phyloP scores from a whole-genome alignment of 2,888 invertebrate species.

The Drosophila stalkeri region DNA sequence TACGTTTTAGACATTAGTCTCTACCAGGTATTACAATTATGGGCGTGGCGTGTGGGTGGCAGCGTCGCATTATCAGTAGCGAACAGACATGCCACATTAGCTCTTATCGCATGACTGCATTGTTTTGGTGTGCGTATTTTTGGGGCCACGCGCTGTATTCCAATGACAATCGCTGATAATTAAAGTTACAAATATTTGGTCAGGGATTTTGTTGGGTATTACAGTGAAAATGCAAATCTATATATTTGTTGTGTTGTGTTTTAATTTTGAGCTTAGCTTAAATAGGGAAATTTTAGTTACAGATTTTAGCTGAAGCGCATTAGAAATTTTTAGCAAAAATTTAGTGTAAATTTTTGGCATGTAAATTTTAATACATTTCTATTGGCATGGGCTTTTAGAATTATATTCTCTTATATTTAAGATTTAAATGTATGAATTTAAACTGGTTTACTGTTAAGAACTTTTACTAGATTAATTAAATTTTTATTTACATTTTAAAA shows the following conservation, averaged over 20 bases:
- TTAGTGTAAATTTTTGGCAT: too few species aligned
- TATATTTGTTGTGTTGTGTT: not conserved
- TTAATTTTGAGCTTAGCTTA: not conserved
- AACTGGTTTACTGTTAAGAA: too few species aligned
- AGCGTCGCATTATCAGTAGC: slow-evolving; percentile 23
- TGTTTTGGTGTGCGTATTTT: slow-evolving; percentile 1
- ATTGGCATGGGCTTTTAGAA: too few species aligned
- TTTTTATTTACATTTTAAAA: too few species aligned
- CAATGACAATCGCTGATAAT: slow-evolving; percentile 19
- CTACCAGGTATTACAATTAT: slow-evolving; percentile 23
- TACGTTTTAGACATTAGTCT: not conserved
- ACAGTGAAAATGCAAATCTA: not conserved
- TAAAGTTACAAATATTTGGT: not conserved
- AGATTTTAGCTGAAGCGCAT: not conserved
- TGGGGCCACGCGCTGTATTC: not conserved
- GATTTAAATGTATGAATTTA: too few species aligned
- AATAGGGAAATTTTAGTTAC: not conserved
- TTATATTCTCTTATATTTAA: not conserved
- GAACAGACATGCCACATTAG: slow-evolving; percentile 22
- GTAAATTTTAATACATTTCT: too few species aligned
- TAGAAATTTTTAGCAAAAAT: too few species aligned
- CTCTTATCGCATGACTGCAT: slow-evolving; percentile 29
- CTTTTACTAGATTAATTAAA: too few species aligned
- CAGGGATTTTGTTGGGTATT: not conserved
- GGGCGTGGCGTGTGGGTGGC: not conserved